These are phyloP conservation scores for Squalus acanthias DNA, from an alignment of 2,797 vertebrate species.

Conservation along the genomic window DNA sequence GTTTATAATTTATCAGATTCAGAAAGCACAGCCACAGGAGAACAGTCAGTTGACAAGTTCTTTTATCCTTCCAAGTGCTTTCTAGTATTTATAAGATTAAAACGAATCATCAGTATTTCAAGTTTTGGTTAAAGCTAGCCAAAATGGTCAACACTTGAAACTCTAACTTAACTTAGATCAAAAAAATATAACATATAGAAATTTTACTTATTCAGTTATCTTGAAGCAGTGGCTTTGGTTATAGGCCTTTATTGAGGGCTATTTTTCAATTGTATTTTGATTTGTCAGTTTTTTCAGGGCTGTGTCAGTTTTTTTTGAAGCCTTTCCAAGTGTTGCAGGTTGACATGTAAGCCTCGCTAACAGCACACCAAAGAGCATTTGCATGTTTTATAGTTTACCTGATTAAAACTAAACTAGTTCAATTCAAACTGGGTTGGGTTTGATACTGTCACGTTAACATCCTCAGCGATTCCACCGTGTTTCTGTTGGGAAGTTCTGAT, in stretches of 20 bases:
- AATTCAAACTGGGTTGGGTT: background rate
- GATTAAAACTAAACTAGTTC: background rate
- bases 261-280: background rate
- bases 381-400: background rate
- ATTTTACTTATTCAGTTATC: background rate
- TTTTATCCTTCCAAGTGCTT: background rate
- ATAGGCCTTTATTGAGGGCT: background rate
- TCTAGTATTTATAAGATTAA: background rate
- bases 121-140: background rate
- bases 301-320: background rate
- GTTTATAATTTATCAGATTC: background rate
- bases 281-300: background rate
- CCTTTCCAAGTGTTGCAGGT: background rate
- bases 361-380: background rate
- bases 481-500: background rate
- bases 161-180: background rate
- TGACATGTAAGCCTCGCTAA: background rate
- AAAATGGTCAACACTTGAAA: background rate
- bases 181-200: background rate
- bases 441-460: background rate
- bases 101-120: background rate
- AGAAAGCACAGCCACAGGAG: background rate
- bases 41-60: background rate
- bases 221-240: background rate
- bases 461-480: background rate